Base-by-base conservation (phyloP, 2,797 vertebrate species). In the Intellagama lesueurii region DNA sequence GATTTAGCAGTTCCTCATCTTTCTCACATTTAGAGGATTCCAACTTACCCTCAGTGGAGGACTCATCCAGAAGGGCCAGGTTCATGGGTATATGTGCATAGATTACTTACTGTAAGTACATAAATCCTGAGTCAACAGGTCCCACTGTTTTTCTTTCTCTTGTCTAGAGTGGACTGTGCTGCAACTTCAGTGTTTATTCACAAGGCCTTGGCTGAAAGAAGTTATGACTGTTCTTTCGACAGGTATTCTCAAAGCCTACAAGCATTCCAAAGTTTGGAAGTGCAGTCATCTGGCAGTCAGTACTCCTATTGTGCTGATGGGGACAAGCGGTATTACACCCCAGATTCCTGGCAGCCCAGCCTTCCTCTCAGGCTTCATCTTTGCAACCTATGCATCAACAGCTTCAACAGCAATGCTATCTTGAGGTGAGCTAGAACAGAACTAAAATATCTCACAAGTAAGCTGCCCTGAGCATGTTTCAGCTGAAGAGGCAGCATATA, bases 241-340 rank as follows among this genome's bases (percentile, higher is more conserved):
- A 97, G 97, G 87, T 97, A 96, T 79, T 91, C 95, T 68, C 97
- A 96, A 94, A 96, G 94, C 81, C 95, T 96, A 90, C 95, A 96
- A 7, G 75, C 96, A 89, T 97, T 97, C 93, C 95, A 91, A 83
- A 96, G 86, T 88, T 87, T 96, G 83, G 96, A 97, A 52, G 92
- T 95, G 40, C 97, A 96, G 90, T 95, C 95, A 26, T 94, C 95
- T 92, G 94, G 94, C 94, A 96, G 92, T 83, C n/a, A 93, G 94
- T 0, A 92, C 96, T 68, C 95, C 97, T 0, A 81, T 97, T 1
- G 87, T 97, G 85, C 95, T 97, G 92, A 97, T 97, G 96, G 96
- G 96, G 96, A 84, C 97, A 97, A 94, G 94, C 97, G 0, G 96
- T 97, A 89, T 95, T 97, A 89, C 96, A 96, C 70, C 96, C 97